Conservation (phyloP, 1,140 invertebrate species). For the Nasonia longicornis region DNA sequence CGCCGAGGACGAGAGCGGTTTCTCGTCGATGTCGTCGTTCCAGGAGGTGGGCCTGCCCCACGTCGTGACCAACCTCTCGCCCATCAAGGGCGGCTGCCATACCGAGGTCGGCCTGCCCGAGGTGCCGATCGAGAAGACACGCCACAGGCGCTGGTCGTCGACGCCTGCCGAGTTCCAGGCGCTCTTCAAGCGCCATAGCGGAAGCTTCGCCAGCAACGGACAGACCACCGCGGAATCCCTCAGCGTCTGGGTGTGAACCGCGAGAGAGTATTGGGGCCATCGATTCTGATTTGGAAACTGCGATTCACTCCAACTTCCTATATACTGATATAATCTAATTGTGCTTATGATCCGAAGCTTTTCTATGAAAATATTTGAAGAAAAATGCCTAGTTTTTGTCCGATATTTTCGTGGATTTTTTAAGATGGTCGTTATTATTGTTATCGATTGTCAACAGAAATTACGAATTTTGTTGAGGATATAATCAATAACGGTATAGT, state of each 20-base stretch:
- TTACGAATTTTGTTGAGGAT: not conserved
- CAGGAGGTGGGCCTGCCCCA: constrained; percentile 80
- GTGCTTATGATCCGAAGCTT: too few relatives aligned
- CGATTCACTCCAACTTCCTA: not conserved
- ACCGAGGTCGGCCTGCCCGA: constrained; percentile 65
- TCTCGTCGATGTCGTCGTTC: constrained; percentile 85
- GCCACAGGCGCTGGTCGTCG: constrained; percentile 66
- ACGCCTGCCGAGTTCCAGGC: constrained; percentile 63
- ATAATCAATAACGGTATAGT: not conserved
- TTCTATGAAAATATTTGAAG: not conserved
- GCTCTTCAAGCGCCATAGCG: constrained; percentile 60
- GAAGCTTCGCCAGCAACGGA: constrained; percentile 55
- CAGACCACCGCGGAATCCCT: constrained; percentile 59
- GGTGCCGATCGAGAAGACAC: constrained; percentile 58
- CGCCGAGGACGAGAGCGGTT: constrained; percentile 83
- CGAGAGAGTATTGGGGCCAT: not conserved
- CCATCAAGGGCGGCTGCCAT: constrained; percentile 63
- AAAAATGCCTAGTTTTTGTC: not conserved
- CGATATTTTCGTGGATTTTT: not conserved
- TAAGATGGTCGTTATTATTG: not conserved
- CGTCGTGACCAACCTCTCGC: constrained; percentile 47
- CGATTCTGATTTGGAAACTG: not conserved
- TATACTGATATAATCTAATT: too few relatives aligned
- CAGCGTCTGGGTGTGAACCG: constrained; percentile 65
- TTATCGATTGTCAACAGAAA: not conserved